Evolutionary conservation across 2,888 invertebrate species (phyloP).

Genomic region (Spodoptera littoralis): DNA sequence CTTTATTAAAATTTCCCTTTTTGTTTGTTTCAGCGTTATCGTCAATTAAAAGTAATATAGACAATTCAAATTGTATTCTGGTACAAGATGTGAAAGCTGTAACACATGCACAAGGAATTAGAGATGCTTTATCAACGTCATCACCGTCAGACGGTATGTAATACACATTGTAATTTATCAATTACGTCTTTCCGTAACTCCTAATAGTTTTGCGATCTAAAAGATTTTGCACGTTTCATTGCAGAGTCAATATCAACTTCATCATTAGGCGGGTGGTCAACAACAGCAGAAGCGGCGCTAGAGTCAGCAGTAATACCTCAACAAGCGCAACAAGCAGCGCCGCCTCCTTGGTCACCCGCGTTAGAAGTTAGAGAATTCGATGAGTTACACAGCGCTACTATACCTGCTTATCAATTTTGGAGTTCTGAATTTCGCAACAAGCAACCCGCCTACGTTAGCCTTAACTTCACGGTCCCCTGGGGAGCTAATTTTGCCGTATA

Average conservation of each 20-base stretch:
- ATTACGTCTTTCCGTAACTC: not conserved
- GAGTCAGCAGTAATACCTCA: conserved; percentile 89
- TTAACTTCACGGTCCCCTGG: conserved; percentile 97
- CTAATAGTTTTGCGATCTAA: conserved; percentile 19
- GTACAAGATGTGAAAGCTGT: conserved; percentile 96
- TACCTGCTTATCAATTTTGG: conserved; percentile 97
- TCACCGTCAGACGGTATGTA: conserved; percentile 84
- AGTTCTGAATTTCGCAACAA: conserved; percentile 97
- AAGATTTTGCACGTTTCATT: conserved; percentile 56
- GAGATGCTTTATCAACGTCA: conserved; percentile 90
- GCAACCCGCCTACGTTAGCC: conserved; percentile 95
- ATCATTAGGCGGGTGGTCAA: conserved; percentile 84
- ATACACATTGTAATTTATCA: not conserved
- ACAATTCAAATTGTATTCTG: conserved; percentile 96
- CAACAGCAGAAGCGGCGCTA: conserved; percentile 87
- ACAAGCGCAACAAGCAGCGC: conserved; percentile 92
- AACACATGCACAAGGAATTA: conserved; percentile 95
- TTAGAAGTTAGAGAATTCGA: conserved; percentile 95
- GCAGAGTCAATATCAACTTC: conserved; percentile 91
- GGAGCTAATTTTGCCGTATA: conserved; percentile 98
- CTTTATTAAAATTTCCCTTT: conserved; percentile 35
- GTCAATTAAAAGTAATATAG: conserved; percentile 96
- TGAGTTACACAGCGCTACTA: conserved; percentile 94
- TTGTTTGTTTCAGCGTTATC: conserved; percentile 93
- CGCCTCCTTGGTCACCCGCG: conserved; percentile 93